These are phyloP conservation scores for Cyrtodaria siliqua DNA, from an alignment of 2,888 invertebrate genomes.

Conservation along the genomic window DNA sequence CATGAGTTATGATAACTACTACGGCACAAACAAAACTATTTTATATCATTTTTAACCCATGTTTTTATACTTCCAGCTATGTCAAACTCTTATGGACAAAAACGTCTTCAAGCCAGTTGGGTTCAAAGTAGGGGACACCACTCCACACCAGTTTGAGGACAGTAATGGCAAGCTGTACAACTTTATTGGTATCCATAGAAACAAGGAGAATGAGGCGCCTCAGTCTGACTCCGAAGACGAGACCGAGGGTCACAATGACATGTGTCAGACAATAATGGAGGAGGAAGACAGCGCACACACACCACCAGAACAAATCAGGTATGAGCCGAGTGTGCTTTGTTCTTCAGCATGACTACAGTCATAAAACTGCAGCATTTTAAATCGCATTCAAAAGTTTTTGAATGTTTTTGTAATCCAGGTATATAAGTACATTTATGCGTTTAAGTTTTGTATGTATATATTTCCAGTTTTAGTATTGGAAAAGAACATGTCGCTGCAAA, in stretches of 20 bases:
- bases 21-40: too few relatives aligned
- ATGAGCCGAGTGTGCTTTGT: too few relatives aligned
- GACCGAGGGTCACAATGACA: slow-evolving; percentile 46
- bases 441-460: too few relatives aligned
- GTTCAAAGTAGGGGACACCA: slow-evolving; percentile 60
- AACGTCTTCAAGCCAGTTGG: slow-evolving; percentile 82
- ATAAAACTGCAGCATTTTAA: too few relatives aligned
- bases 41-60: too few relatives aligned
- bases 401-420: too few relatives aligned
- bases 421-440: too few relatives aligned
- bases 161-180: slow-evolving; percentile 80
- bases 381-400: too few relatives aligned
- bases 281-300: slow-evolving; percentile 27
- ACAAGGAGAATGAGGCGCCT: slow-evolving; percentile 52
- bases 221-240: slow-evolving; percentile 56
- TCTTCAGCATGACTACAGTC: too few relatives aligned
- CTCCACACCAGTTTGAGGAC: slow-evolving; percentile 81
- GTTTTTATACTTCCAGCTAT: slow-evolving; percentile 71
- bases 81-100: slow-evolving; percentile 82
- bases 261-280: slow-evolving; percentile 44
- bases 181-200: slow-evolving; percentile 69
- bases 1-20: too few relatives aligned
- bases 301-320: slow-evolving; percentile 49
- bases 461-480: too few relatives aligned
- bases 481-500: too few relatives aligned